These are phyloP conservation scores for Scaptomyza cyrtandrae DNA, from an alignment of 2,888 invertebrate genomes.

Conservation along the genomic window DNA sequence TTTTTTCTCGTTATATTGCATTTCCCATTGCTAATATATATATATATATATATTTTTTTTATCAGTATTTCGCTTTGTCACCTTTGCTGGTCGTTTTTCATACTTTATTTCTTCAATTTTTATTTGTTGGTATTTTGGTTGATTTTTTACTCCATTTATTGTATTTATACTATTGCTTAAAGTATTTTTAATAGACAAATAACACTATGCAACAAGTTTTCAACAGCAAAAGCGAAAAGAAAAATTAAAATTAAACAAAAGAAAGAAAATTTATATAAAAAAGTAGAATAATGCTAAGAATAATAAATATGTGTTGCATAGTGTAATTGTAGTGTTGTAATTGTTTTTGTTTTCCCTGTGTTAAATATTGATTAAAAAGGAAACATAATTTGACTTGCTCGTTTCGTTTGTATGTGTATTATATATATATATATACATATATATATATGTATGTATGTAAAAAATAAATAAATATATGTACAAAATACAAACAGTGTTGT, in stretches of 20 bases:
- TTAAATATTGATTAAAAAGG: constrained; percentile 14
- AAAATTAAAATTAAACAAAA: constrained; percentile 1
- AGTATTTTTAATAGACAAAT: constrained; percentile 35
- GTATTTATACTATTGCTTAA: constrained; percentile 49
- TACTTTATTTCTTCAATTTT: constrained; percentile 1
- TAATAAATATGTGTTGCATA: constrained; percentile 38
- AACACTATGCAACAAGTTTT: constrained; percentile 42
- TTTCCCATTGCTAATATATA: constrained; percentile 65
- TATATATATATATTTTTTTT: not conserved
- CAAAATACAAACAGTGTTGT: constrained; percentile 33
- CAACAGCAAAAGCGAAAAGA: constrained; percentile 16
- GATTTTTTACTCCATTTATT: constrained; percentile 21
- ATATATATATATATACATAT: constrained; percentile 8
- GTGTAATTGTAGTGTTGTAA: constrained; percentile 29
- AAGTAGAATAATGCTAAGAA: constrained; percentile 2
- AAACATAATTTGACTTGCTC: constrained; percentile 23
- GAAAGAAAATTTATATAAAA: not conserved
- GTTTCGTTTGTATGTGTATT: constrained; percentile 25
- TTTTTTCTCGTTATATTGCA: constrained; percentile 68
- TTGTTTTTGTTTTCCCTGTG: constrained; percentile 25
- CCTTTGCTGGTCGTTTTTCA: constrained; percentile 29
- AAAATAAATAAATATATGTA: constrained; percentile 12
- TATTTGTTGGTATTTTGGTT: constrained; percentile 1
- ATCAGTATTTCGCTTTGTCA: not conserved
- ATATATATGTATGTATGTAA: not conserved